Base-by-base conservation (phyloP, 2,888 invertebrate species). In the Acanthosoma haemorrhoidale region DNA sequence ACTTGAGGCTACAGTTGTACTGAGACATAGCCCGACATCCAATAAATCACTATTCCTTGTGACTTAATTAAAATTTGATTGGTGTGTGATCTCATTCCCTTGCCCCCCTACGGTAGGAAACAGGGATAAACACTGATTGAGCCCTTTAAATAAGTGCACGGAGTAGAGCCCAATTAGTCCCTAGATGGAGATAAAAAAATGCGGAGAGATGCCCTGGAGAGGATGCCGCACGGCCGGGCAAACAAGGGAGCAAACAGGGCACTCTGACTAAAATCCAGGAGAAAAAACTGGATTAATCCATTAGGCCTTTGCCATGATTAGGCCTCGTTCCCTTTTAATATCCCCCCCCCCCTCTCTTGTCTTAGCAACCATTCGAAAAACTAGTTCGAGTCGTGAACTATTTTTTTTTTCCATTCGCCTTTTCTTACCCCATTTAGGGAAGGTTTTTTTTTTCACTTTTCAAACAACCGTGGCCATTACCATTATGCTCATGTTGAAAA, bases 371-470 rank as follows among this genome's bases (percentile, higher is more conserved):
- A 16, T 4, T 36, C 32, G 9, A 38, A 61, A 61, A 61, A 61
- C 61, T 36, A n/a, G 36, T 18, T 36, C 61, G 59, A 61, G 13
- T 61, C 61, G 61, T 61, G 61, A 61, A 61, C 61, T 61, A 61
- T 61, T 61, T 61, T 60, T 36, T 61, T 34, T 60, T 9, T 34
- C 59, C 25, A 25, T 25, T 25, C 6, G 51, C 29, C 29, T 13
- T 16, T 31, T 18, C 59, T 59, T 61, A 61, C 61, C 36, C 61
- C 61, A 61, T 21, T 61, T 61, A 61, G 61, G 16, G 0, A 36
- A 36, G 34, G 34, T 38, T 25, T 1, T 6, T 38, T 36, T 38
- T n/a, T 51, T n/a, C 29, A 21, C 25, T 39, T 43, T 21, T 21
- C 21, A 4, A n/a, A 3, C 8, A 2, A 51, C 51, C 5, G 21